These are phyloP conservation scores for Merodon equestris DNA, from an alignment of 2,888 invertebrate species.

Conservation along the genomic window DNA sequence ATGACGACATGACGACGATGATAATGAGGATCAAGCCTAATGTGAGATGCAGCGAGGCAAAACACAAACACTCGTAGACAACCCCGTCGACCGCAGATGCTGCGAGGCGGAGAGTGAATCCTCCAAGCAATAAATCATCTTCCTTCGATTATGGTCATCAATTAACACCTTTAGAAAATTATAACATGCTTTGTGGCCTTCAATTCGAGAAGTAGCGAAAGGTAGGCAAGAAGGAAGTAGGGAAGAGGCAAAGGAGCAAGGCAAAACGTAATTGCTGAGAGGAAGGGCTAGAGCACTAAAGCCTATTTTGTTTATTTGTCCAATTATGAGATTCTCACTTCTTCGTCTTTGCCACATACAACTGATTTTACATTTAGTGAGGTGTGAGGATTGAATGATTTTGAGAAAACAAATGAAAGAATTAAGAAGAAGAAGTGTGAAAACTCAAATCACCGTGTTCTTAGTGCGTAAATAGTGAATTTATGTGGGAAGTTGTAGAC, in stretches of 20 bases:
- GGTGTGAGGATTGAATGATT: not conserved
- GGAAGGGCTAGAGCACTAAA: conserved; percentile 44
- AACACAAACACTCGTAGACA: too few relatives aligned
- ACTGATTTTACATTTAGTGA: not conserved
- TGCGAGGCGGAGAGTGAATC: conserved; percentile 14
- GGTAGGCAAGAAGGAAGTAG: not conserved
- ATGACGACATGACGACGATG: too few relatives aligned
- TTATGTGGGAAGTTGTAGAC: too few relatives aligned
- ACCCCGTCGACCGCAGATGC: conserved; percentile 25
- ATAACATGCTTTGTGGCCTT: conserved; percentile 64
- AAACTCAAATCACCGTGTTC: too few relatives aligned
- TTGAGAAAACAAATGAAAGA: not conserved
- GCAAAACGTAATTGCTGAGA: conserved; percentile 11
- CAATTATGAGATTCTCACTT: conserved; percentile 44
- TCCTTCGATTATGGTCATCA: conserved; percentile 59
- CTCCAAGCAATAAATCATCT: conserved; percentile 60
- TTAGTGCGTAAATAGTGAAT: too few relatives aligned
- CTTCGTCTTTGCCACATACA: not conserved
- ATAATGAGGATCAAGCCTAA: too few relatives aligned
- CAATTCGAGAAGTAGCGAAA: conserved; percentile 29
- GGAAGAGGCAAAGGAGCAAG: not conserved
- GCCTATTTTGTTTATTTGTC: conserved; percentile 46
- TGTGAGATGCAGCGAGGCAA: too few relatives aligned
- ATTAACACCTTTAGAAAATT: conserved; percentile 69
- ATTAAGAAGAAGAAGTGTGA: too few relatives aligned